These are phyloP conservation scores for Conus ventricosus DNA, from an alignment of 1,140 invertebrate species.

Conservation along the genomic window DNA sequence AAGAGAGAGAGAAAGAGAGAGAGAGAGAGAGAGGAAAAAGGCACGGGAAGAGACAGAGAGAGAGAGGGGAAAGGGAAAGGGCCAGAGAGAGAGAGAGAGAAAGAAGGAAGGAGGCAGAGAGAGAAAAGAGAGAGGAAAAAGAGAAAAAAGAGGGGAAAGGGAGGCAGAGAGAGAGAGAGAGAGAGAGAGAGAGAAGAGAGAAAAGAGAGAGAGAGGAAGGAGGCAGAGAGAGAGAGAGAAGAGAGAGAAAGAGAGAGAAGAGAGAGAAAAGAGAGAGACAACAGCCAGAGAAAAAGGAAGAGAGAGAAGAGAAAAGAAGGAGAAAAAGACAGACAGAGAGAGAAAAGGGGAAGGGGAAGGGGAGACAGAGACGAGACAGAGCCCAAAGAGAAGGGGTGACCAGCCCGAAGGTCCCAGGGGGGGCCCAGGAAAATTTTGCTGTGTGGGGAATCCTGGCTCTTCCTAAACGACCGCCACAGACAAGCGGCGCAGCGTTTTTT, in stretches of 20 bases:
- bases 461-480: too few relatives aligned
- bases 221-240: too few relatives aligned
- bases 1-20: constrained; percentile 26
- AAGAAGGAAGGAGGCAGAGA: constrained; percentile 2
- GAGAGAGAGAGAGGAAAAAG: neutral
- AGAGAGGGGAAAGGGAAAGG: neutral
- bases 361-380: too few relatives aligned
- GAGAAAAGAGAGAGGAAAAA: constrained; percentile 13
- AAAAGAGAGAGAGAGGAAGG: too few relatives aligned
- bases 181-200: neutral
- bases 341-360: too few relatives aligned
- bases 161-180: constrained; percentile 8
- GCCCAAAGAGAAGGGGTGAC: too few relatives aligned
- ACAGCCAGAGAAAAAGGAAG: constrained; percentile 8
- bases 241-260: too few relatives aligned
- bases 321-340: neutral
- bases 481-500: too few relatives aligned
- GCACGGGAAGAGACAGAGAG: neutral
- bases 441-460: too few relatives aligned
- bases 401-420: too few relatives aligned
- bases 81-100: neutral
- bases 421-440: too few relatives aligned
- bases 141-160: constrained; percentile 11
- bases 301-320: constrained; percentile 15
- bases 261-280: too few relatives aligned